These are phyloP conservation scores for Drosophila anomalata DNA, from an alignment of 2,888 invertebrate species.

Conservation along the genomic window DNA sequence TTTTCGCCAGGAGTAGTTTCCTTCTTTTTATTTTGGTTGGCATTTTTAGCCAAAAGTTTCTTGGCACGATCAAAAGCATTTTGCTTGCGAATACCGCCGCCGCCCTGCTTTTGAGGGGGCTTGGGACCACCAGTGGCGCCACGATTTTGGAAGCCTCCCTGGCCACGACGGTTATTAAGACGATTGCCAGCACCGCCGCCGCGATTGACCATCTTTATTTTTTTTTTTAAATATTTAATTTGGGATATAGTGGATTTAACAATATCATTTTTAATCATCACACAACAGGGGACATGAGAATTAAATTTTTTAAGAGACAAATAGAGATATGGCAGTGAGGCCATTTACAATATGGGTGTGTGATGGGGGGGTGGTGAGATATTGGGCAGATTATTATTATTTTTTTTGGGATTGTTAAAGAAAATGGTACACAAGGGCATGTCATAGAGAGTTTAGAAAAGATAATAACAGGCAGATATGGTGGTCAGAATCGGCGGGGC, in stretches of 20 bases:
- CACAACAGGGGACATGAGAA: constrained; percentile 9
- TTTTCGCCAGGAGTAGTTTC: constrained; percentile 84
- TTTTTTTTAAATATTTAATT: constrained; percentile 36
- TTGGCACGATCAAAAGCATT: constrained; percentile 85
- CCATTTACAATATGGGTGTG: constrained; percentile 40
- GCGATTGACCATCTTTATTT: constrained; percentile 83
- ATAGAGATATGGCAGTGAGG: constrained; percentile 25
- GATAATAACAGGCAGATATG: constrained; percentile 10
- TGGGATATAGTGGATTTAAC: no score
- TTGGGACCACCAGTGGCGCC: constrained; percentile 81
- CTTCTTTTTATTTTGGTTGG: constrained; percentile 84
- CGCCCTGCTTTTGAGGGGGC: constrained; percentile 82
- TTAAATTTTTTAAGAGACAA: constrained; percentile 18
- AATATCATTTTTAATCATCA: background rate
- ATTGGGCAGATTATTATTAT: no score
- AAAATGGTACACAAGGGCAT: constrained; percentile 19
- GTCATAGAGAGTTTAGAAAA: background rate
- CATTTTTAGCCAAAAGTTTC: constrained; percentile 85
- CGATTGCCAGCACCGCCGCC: constrained; percentile 79
- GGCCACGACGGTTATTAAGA: constrained; percentile 82
- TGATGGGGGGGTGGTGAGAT: background rate
- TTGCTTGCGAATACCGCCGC: constrained; percentile 84
- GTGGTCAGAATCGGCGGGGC: constrained; percentile 61
- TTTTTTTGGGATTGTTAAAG: constrained; percentile 13
- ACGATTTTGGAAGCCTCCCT: constrained; percentile 84